These are phyloP conservation scores for Peucedramus taeniatus DNA, from an alignment of 2,113 vertebrate genomes.

Conservation along the genomic window DNA sequence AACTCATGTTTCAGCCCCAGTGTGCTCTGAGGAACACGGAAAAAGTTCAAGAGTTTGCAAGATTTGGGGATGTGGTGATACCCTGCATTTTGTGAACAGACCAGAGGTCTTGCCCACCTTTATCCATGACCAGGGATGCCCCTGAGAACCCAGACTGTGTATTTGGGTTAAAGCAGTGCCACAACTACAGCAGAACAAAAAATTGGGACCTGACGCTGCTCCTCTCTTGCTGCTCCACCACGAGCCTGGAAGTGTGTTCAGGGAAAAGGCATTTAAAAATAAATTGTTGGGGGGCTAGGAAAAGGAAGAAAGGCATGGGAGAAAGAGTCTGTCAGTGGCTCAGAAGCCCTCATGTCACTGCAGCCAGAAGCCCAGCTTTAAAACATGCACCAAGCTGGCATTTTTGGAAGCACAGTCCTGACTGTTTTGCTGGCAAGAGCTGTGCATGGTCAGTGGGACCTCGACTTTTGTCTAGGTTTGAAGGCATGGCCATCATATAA, in stretches of 20 bases:
- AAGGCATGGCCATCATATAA: background rate
- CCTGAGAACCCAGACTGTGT: background rate
- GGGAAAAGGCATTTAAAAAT: background rate
- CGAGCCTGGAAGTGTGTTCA: fast-evolving
- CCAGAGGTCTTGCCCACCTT: background rate
- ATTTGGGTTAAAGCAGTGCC: background rate
- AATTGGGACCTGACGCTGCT: fast-evolving
- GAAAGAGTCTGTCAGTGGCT: background rate
- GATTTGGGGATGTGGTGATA: fast-evolving
- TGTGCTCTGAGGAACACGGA: fast-evolving
- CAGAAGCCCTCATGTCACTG: background rate
- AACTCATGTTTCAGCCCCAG: background rate
- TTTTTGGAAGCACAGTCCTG: background rate
- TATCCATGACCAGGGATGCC: background rate
- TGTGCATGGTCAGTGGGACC: background rate
- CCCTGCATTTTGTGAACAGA: background rate
- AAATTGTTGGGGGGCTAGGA: fast-evolving
- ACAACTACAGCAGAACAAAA: background rate
- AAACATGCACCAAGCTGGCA: background rate
- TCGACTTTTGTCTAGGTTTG: background rate
- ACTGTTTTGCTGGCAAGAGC: background rate
- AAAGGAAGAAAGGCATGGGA: fast-evolving
- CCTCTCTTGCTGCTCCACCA: fast-evolving
- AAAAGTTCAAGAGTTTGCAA: background rate
- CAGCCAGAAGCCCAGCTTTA: background rate